These are phyloP conservation scores for Hyles vespertilio DNA, from an alignment of 1,140 invertebrate species.

Conservation along the genomic window DNA sequence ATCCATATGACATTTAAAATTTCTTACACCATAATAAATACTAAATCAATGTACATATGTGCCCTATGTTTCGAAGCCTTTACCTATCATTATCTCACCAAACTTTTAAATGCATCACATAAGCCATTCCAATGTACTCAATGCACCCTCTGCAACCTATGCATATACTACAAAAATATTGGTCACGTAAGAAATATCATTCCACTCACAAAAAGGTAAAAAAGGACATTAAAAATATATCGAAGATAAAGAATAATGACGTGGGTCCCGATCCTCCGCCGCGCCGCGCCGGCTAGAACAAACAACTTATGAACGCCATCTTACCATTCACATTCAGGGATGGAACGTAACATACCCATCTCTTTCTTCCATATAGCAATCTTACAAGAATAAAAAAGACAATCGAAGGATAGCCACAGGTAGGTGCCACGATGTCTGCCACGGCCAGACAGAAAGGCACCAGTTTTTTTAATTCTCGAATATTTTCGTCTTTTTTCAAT, in stretches of 20 bases:
- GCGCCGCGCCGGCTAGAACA: constrained; percentile 58
- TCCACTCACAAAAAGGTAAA: constrained; percentile 55
- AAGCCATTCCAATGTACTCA: no score
- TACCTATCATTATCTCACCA: no score
- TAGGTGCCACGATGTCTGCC: constrained; percentile 65
- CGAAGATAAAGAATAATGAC: constrained; percentile 69
- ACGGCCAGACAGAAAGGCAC: constrained; percentile 60
- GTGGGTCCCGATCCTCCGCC: constrained; percentile 42
- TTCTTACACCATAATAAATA: no score
- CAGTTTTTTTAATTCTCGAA: constrained; percentile 26
- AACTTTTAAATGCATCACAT: no score
- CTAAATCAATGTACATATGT: no score
- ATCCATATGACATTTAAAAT: no score
- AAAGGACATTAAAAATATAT: constrained; percentile 63
- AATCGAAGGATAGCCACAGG: constrained; percentile 43
- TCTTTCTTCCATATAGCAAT: constrained; percentile 19
- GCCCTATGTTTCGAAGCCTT: no score
- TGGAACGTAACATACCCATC: constrained; percentile 33
- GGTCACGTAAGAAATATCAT: constrained; percentile 53
- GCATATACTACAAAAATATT: constrained; percentile 31
- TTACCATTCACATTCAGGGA: constrained; percentile 64
- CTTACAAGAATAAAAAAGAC: constrained; percentile 31
- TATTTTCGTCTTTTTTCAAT: constrained; percentile 13
- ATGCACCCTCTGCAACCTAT: constrained; percentile 9
- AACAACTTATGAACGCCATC: constrained; percentile 63